Evolutionary conservation across 2,113 vertebrate species (phyloP).

Genomic region (Mola mola): DNA sequence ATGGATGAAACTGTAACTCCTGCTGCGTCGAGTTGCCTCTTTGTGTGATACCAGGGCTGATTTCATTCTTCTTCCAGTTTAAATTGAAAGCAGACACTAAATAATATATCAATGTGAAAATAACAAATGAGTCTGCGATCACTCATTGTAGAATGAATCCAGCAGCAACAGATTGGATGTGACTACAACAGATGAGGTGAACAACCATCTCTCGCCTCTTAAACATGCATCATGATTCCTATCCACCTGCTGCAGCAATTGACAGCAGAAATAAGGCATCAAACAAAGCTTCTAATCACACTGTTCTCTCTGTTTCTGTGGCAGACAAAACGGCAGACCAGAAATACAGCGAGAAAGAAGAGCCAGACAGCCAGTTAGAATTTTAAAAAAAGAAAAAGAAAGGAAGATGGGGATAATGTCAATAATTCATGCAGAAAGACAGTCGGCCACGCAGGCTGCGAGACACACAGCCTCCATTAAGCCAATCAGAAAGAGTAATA

Average conservation of each 20-base stretch:
- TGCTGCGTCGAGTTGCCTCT: too few species aligned
- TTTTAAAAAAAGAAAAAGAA: conserved; percentile 7
- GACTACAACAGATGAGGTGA: too few species aligned
- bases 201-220: too few species aligned
- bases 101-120: not conserved
- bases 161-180: too few species aligned
- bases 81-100: not conserved
- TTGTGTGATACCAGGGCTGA: not conserved
- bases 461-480: too few species aligned
- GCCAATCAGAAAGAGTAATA: conserved; percentile 31
- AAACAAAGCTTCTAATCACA: not conserved
- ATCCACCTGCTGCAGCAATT: not conserved
- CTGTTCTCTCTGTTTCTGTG: not conserved
- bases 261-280: too few species aligned
- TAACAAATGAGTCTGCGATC: not conserved
- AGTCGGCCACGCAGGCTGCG: conserved; percentile 6
- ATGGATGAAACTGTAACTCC: not conserved
- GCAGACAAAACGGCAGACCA: too few species aligned
- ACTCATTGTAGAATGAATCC: too few species aligned
- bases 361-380: too few species aligned
- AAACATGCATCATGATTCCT: not conserved
- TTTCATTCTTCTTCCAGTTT: not conserved
- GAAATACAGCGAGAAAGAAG: too few species aligned
- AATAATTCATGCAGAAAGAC: conserved; percentile 55
- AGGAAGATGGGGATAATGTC: conserved; percentile 8